These are phyloP conservation scores for Enchytraeus crypticus DNA, from an alignment of 2,888 invertebrate species.

Conservation along the genomic window DNA sequence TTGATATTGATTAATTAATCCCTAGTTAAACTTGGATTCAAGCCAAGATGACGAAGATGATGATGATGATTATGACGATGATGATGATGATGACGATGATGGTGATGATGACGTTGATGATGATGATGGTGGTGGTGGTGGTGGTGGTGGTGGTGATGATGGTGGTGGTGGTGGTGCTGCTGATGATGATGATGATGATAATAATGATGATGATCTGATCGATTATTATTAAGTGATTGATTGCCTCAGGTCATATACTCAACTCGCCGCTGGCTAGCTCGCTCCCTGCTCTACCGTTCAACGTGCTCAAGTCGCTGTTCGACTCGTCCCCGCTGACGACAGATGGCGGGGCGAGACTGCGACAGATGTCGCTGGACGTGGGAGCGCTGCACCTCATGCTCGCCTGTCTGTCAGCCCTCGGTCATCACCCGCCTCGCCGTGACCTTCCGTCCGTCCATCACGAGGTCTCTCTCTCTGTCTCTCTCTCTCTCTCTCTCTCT, in stretches of 20 bases:
- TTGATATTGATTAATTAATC: too few species aligned
- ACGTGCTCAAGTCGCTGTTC: conserved; percentile 64
- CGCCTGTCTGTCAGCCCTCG: conserved; percentile 78
- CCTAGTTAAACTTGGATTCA: too few species aligned
- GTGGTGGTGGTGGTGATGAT: too few species aligned
- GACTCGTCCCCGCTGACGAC: conserved; percentile 67
- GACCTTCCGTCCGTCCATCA: conserved; percentile 46
- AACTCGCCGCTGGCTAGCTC: conserved; percentile 59
- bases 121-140: too few species aligned
- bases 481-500: not conserved
- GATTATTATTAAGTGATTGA: not conserved
- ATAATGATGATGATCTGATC: too few species aligned
- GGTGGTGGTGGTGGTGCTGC: too few species aligned
- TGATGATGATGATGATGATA: too few species aligned
- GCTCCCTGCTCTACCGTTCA: conserved; percentile 61
- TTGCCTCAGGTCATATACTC: conserved; percentile 57
- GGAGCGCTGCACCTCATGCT: conserved; percentile 77
- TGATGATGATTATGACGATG: too few species aligned
- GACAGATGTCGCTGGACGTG: conserved; percentile 70
- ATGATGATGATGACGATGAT: too few species aligned
- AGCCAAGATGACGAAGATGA: too few species aligned
- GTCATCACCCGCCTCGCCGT: conserved; percentile 52
- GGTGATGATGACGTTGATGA: too few species aligned
- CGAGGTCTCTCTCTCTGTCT: conserved; percentile 38
- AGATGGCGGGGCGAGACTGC: conserved; percentile 66